Evolutionary conservation across 2,888 invertebrate genomes (phyloP).

Genomic region (Eupithecia centaureata): DNA sequence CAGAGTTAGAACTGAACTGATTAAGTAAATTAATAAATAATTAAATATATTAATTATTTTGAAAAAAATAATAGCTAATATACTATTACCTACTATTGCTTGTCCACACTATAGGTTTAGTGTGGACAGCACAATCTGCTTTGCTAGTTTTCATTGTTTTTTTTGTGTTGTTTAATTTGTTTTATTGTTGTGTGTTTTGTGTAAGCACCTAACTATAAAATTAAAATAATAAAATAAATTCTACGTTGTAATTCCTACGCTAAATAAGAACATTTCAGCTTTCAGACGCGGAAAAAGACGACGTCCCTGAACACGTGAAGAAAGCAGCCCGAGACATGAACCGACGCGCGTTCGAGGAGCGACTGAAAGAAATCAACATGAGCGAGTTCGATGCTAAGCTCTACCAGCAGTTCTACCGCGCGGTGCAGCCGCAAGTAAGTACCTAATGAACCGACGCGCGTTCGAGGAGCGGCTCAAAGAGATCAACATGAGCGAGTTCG

Average conservation of each 20-base stretch:
- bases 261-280: slow-evolving; percentile 68
- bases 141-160: too few species aligned
- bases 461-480: slow-evolving; percentile 94
- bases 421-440: slow-evolving; percentile 87
- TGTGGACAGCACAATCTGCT: too few species aligned
- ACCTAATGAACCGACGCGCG: slow-evolving; percentile 85
- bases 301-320: slow-evolving; percentile 94
- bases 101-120: too few species aligned
- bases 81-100: too few species aligned
- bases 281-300: slow-evolving; percentile 94
- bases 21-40: too few species aligned
- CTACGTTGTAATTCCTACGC: slow-evolving; percentile 62
- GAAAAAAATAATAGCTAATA: too few species aligned
- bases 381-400: slow-evolving; percentile 95
- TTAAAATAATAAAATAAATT: too few species aligned
- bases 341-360: slow-evolving; percentile 92
- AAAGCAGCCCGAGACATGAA: slow-evolving; percentile 97
- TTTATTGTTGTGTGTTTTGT: too few species aligned
- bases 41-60: too few species aligned
- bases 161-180: too few species aligned
- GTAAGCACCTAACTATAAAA: too few species aligned
- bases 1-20: too few species aligned
- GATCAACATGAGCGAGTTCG: slow-evolving; percentile 97
- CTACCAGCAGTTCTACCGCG: slow-evolving; percentile 91
- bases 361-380: slow-evolving; percentile 96